Evolutionary conservation across 1,140 invertebrate species (phyloP).

Genomic region (Hyles euphorbiae): DNA sequence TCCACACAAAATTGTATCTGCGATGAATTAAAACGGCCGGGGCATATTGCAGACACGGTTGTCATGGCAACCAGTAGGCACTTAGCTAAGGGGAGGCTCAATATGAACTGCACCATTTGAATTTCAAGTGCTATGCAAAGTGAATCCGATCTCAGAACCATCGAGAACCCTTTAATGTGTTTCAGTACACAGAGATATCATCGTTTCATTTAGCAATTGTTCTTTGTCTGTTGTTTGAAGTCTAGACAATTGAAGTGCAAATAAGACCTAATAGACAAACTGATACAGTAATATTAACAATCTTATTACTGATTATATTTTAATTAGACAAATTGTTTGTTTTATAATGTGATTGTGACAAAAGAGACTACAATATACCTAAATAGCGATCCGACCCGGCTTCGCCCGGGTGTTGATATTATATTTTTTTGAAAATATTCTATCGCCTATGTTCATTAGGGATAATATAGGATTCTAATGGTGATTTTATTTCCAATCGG

Average conservation of each 20-base stretch:
- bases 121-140: slow-evolving; percentile 69
- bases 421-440: no score
- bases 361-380: no score
- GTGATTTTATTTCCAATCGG: no score
- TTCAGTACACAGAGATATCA: slow-evolving; percentile 37
- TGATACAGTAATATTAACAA: no score
- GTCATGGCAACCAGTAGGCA: slow-evolving; percentile 37
- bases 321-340: no score
- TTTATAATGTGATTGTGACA: no score
- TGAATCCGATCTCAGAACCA: slow-evolving; percentile 43
- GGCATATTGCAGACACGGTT: slow-evolving; percentile 25
- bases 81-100: slow-evolving; percentile 46
- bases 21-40: slow-evolving; percentile 7
- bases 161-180: slow-evolving; percentile 41
- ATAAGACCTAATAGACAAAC: no score
- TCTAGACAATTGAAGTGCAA: neutral
- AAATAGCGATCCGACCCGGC: no score
- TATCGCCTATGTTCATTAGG: no score
- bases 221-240: slow-evolving; percentile 10
- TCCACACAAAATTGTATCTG: slow-evolving; percentile 8
- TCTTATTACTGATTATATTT: no score
- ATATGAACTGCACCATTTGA: slow-evolving; percentile 66
- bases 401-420: no score
- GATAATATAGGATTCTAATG: no score
- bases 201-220: slow-evolving; percentile 18